Evolutionary conservation across 2,113 vertebrate genomes (phyloP).

Genomic region (Sturnira hondurensis): DNA sequence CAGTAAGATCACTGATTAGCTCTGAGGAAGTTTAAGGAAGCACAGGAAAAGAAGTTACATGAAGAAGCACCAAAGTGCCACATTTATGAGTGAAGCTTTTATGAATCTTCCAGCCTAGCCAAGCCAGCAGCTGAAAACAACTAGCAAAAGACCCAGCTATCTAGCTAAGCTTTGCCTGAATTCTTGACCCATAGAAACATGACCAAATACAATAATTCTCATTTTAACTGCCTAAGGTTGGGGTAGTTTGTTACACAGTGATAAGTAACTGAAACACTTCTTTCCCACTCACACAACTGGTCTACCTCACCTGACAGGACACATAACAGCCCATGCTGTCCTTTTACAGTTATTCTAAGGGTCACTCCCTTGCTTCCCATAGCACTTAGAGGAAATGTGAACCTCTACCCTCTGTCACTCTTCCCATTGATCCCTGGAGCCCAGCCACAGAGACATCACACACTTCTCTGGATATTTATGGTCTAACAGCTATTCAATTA

Average conservation of each 20-base stretch:
- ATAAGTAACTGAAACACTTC: neutral
- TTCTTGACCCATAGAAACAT: neutral
- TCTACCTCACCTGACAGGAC: too few species aligned
- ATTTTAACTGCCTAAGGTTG: neutral
- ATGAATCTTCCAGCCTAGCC: neutral
- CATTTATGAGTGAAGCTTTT: neutral
- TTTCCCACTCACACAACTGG: too few species aligned
- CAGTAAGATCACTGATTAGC: neutral
- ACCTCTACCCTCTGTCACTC: neutral
- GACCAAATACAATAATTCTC: neutral
- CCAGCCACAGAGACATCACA: neutral
- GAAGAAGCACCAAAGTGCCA: neutral
- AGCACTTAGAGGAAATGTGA: neutral
- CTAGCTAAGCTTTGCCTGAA: neutral
- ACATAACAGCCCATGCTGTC: rapidly evolving
- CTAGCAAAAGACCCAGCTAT: neutral
- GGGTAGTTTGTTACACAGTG: neutral
- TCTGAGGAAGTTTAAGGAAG: neutral
- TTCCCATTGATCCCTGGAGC: constrained; percentile 4
- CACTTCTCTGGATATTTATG: constrained; percentile 14
- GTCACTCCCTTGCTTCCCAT: neutral
- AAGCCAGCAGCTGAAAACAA: neutral
- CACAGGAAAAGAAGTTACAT: neutral
- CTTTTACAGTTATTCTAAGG: neutral
- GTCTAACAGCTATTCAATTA: constrained; percentile 39